These are phyloP conservation scores for Chrysolina oricalcia DNA, from an alignment of 2,888 invertebrate genomes.

Conservation along the genomic window DNA sequence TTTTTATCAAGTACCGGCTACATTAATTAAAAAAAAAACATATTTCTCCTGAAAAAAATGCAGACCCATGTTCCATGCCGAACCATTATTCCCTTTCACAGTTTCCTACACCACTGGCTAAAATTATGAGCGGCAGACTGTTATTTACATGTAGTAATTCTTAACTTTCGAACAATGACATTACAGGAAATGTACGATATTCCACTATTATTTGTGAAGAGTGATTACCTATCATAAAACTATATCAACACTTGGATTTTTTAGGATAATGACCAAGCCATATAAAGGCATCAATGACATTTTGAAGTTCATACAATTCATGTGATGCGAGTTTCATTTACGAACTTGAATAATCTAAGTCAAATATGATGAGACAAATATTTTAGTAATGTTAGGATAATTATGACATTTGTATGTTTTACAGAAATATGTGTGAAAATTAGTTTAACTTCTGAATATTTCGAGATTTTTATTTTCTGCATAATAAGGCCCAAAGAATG, in stretches of 20 bases:
- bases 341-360: background rate
- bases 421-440: no score
- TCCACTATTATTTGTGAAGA: constrained; percentile 51
- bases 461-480: no score
- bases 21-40: no score
- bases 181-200: constrained; percentile 55
- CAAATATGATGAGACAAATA: no score
- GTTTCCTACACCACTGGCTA: constrained; percentile 19
- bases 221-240: constrained; percentile 54
- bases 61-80: no score
- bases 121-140: constrained; percentile 47
- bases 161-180: constrained; percentile 53
- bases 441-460: no score
- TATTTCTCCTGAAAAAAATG: no score
- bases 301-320: background rate
- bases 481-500: no score
- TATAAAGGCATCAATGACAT: constrained; percentile 7
- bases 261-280: constrained; percentile 29
- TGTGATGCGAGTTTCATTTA: background rate
- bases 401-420: no score
- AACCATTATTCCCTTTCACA: background rate
- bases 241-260: constrained; percentile 32
- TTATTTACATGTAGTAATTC: constrained; percentile 56
- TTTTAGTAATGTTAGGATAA: no score
- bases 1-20: no score